Conservation (phyloP, 2,113 vertebrate species). For the Haemorhous mexicanus region DNA sequence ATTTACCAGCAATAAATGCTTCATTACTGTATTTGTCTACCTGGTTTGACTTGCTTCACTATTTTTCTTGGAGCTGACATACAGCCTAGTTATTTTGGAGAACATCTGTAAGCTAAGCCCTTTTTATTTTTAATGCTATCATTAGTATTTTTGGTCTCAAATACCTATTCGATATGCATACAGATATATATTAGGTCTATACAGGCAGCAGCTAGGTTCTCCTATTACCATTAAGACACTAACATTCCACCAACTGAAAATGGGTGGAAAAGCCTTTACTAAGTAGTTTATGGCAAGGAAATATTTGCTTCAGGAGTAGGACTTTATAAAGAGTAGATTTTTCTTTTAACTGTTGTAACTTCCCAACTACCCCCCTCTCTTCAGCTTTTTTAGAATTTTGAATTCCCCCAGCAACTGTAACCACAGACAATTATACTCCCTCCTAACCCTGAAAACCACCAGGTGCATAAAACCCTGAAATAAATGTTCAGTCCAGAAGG, state of each 20-base stretch:
- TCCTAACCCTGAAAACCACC: background rate
- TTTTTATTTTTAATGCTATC: background rate
- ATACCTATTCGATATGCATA: background rate
- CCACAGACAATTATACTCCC: background rate
- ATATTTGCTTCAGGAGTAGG: background rate
- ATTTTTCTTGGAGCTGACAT: background rate
- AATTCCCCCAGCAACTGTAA: background rate
- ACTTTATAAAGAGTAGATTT: background rate
- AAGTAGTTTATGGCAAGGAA: background rate
- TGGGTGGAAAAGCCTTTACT: background rate
- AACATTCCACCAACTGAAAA: background rate
- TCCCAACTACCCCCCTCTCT: background rate
- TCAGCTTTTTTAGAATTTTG: background rate
- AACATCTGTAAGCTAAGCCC: background rate
- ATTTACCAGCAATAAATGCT: background rate
- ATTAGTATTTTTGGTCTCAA: background rate
- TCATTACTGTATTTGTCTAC: background rate
- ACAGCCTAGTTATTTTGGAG: background rate
- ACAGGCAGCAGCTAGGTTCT: background rate
- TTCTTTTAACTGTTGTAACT: background rate
- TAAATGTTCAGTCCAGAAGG: background rate
- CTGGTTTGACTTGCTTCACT: background rate
- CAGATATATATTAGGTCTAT: background rate
- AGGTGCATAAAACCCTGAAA: background rate
- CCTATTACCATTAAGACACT: background rate